phyloP scores from a whole-genome alignment of 2,797 vertebrate genomes.

The Centropyge bicolor region DNA sequence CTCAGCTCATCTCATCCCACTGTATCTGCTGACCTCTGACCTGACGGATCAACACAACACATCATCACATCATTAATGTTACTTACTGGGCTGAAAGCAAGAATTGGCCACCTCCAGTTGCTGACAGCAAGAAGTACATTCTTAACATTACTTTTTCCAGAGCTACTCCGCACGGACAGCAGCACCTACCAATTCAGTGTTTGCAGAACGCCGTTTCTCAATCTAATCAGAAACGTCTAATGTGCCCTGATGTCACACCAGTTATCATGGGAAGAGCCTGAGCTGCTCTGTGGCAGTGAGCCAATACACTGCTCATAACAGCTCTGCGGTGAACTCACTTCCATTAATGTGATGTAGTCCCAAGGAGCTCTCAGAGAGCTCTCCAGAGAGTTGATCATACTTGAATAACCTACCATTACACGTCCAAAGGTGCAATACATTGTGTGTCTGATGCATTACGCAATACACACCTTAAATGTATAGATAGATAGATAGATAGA shows the following conservation, averaged over 20 bases:
- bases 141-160: slow-evolving; percentile 30
- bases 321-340: slow-evolving; percentile 47
- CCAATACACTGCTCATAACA: slow-evolving; percentile 40
- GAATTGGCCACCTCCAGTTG: slow-evolving; percentile 16
- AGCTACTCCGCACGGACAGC: slow-evolving; percentile 6
- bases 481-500: neutral
- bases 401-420: slow-evolving; percentile 28
- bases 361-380: slow-evolving; percentile 18
- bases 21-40: slow-evolving; percentile 22
- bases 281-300: slow-evolving; percentile 35
- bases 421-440: slow-evolving; percentile 17
- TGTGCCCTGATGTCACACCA: slow-evolving; percentile 70
- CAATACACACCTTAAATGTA: slow-evolving; percentile 1
- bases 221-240: slow-evolving; percentile 65
- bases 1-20: slow-evolving; percentile 26
- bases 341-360: slow-evolving; percentile 49
- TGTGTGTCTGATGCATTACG: neutral
- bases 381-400: slow-evolving; percentile 35
- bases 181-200: slow-evolving; percentile 15
- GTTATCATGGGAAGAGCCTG: slow-evolving; percentile 66
- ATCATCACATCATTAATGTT: slow-evolving; percentile 42
- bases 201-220: slow-evolving; percentile 52
- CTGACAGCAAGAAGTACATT: slow-evolving; percentile 23
- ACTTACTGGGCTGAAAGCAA: slow-evolving; percentile 7
- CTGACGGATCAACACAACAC: slow-evolving; percentile 19